These are phyloP conservation scores for Ctenodactylus gundi DNA, from an alignment of 2,113 vertebrate genomes.

Conservation along the genomic window DNA sequence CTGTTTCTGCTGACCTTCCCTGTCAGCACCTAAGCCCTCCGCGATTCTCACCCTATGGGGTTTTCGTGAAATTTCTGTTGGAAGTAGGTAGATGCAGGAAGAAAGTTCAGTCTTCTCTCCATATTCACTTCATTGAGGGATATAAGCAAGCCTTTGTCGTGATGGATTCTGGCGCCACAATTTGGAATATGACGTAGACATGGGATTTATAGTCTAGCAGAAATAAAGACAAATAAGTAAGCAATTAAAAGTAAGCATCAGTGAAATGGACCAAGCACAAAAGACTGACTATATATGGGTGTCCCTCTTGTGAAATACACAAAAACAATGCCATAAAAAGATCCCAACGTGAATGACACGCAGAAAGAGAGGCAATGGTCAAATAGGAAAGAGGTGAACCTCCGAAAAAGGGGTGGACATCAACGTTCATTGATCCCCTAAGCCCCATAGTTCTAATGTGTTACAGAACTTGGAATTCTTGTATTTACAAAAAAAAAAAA, in stretches of 20 bases:
- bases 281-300: too few relatives aligned
- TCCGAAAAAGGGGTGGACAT: too few relatives aligned
- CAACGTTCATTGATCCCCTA: too few relatives aligned
- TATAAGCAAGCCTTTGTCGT: background rate
- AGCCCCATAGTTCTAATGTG: too few relatives aligned
- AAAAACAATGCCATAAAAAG: too few relatives aligned
- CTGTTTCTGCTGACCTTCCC: background rate
- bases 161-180: background rate
- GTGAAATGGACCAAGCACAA: too few relatives aligned
- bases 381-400: too few relatives aligned
- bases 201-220: background rate
- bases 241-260: background rate
- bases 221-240: background rate
- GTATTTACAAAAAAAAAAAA: too few relatives aligned
- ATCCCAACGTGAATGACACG: too few relatives aligned
- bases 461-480: too few relatives aligned
- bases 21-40: background rate
- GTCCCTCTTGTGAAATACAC: too few relatives aligned
- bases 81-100: background rate
- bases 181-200: background rate
- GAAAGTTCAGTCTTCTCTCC: background rate
- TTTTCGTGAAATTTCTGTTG: background rate
- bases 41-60: background rate
- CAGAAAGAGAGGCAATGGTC: too few relatives aligned
- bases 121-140: background rate